Base-by-base conservation (phyloP, 2,113 vertebrate species). In the Mesoclemmys tuberculata region DNA sequence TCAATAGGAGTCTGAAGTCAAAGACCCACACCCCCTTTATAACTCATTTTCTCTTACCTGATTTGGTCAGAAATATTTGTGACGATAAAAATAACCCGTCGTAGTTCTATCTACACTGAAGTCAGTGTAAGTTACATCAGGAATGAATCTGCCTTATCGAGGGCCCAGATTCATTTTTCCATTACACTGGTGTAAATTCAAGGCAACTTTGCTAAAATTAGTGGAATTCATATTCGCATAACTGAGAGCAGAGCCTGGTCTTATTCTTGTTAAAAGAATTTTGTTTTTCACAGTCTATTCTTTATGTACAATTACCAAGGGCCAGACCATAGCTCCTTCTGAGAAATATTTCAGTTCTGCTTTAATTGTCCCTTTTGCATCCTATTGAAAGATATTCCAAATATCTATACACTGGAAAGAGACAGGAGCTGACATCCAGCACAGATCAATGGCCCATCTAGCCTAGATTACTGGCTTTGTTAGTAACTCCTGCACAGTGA, bases 191-290 rank as follows among this genome's bases (percentile, higher is more conserved):
- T 79, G 68, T 87, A 71, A 31, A 61, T 61, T 61, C 58, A 35
- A 35, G 31, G 12, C 29, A 35, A 55, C 55, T 26, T 94, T 90
- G 93, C 93, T 95, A 77, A 90, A 41, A 89, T 94, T 89, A 92
- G 82, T 79, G 88, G n/a, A 74, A n/a, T 74, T 74, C 38, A 38
- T 16, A 41, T 41, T 46, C 6, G 26, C 41, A 44, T 77, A 77
- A 29, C 6, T 27, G 26, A 92, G 46, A 87, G 84, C 68, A 18
- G 84, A 78, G 46, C 0, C 1, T 91, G 38, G 2, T 88, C 89
- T 27, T 77, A 27, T 46, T 11, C 7, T 26, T 16, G 24, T 27
- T 74, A 77, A 88, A 48, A 61, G 6, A 2, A 93, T 90, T 87
- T 82, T 49, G 71, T 90, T 94, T 80, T 75, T 71, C 89, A 74